phyloP scores from a whole-genome alignment of 2,888 invertebrate genomes.

The Smittia aterrima region DNA sequence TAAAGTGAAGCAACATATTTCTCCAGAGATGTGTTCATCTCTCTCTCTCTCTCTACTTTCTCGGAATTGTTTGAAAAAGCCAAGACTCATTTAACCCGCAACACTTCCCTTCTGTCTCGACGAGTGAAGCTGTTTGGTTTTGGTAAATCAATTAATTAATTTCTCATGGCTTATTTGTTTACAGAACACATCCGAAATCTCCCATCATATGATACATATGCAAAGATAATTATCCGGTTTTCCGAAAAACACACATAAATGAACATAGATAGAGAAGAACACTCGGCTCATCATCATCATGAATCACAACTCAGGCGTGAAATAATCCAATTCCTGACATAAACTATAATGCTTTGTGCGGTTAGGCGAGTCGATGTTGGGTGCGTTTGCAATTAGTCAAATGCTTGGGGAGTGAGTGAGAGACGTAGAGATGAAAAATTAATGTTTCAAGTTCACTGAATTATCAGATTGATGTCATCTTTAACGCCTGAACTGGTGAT shows the following conservation, averaged over 20 bases:
- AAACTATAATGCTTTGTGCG: constrained; percentile 17
- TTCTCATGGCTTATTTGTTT: constrained; percentile 41
- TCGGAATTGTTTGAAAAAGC: no score
- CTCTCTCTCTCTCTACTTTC: no score
- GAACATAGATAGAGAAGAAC: background rate
- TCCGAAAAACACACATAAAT: constrained; percentile 18
- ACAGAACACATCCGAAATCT: constrained; percentile 29
- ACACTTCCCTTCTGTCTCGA: no score
- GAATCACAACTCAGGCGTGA: constrained; percentile 40
- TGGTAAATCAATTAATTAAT: constrained; percentile 41
- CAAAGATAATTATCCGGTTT: constrained; percentile 39
- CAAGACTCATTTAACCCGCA: no score
- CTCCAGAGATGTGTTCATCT: no score
- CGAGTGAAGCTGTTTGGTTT: constrained; percentile 2
- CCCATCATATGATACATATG: constrained; percentile 34
- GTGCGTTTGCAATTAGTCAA: constrained; percentile 33
- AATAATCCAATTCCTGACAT: constrained; percentile 37
- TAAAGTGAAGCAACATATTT: no score
- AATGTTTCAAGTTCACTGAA: constrained; percentile 38
- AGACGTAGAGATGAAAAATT: constrained; percentile 20
- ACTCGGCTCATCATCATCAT: constrained; percentile 30
- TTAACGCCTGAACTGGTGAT: constrained; percentile 16
- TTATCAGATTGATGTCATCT: constrained; percentile 33
- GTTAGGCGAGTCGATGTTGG: background rate
- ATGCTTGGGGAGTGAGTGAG: background rate